Evolutionary conservation across 2,113 vertebrate species (phyloP), one percentile per base, ranked within the genome.

Genomic region (Origma solitaria): DNA sequence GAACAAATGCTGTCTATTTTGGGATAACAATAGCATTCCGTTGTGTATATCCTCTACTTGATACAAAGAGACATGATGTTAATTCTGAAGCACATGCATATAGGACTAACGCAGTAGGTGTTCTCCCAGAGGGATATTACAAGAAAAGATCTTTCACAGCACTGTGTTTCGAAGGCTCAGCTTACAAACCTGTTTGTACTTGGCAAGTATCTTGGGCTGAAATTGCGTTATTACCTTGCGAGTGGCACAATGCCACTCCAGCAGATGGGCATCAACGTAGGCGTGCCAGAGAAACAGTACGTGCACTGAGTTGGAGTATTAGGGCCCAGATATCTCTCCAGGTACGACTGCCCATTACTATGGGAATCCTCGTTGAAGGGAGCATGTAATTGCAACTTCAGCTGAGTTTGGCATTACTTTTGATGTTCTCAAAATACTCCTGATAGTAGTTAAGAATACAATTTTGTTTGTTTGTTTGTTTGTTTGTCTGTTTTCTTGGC

Each of bases 181-280:
- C 88, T 91, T 95, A 76, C 64, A 92, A 97, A 90, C 68, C 60
- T 92, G 54, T 42, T 91, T 92, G 80, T 90, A 71, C 85, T 96
- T 97, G 96, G 97, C 97, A 98, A 61, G 85, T 88, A 40, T 85
- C 79, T 95, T 86, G 11, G 40, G 66, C 42, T 95, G 77, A 97
- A 97, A 97, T 53, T 92, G 78, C 91, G 79, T 95, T 97, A 95
- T 95, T 98, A 97, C 96, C 97, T 97, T 90, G 92, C 37, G 66
- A 94, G 79, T 96, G 97, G 97, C 97, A 96, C 61, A 44, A 73
- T 96, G 97, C 97, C 97, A 98, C 82, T 51, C 51, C 89, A 96
- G 90, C 97, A 98, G 98, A 98, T 98, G 97, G 97, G 31, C 95
- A 93, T 49, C 44, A 72, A 47, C 0, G 0, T 31, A 75, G 44